A percentile compares a stretch with the other conserved stretches of the same genome.
These are phyloP conservation scores for Rafetus swinhoei DNA, from an alignment of 2,113 vertebrate species.

Conservation along the genomic window DNA sequence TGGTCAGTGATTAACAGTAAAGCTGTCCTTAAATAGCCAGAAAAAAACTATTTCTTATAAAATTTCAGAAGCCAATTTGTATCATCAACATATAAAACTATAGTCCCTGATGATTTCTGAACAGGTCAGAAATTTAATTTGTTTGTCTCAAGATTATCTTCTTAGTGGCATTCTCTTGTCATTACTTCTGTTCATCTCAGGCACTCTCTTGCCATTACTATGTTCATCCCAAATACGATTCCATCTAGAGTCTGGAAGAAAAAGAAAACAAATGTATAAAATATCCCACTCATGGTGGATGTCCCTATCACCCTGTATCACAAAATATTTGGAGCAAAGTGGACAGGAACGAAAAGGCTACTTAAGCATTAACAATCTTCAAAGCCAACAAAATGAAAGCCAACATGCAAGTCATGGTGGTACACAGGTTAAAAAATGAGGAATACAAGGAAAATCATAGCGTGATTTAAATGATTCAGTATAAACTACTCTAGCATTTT, in stretches of 20 bases:
- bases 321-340: neutral
- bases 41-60: neutral
- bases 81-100: neutral
- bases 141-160: no score
- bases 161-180: neutral
- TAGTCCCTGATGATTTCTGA: neutral
- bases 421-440: neutral
- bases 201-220: neutral
- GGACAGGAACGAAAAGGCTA: neutral
- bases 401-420: neutral
- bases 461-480: neutral
- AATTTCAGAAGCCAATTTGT: neutral
- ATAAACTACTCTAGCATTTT: neutral
- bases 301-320: neutral
- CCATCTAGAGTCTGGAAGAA: neutral
- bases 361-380: neutral
- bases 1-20: neutral
- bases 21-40: neutral
- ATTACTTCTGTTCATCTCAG: neutral
- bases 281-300: neutral
- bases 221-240: neutral
- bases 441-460: neutral
- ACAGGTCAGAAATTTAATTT: neutral
- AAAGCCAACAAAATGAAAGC: neutral
- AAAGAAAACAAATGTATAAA: neutral